Base-by-base conservation (phyloP, 2,797 vertebrate genomes). In the Poecilia gillii region DNA sequence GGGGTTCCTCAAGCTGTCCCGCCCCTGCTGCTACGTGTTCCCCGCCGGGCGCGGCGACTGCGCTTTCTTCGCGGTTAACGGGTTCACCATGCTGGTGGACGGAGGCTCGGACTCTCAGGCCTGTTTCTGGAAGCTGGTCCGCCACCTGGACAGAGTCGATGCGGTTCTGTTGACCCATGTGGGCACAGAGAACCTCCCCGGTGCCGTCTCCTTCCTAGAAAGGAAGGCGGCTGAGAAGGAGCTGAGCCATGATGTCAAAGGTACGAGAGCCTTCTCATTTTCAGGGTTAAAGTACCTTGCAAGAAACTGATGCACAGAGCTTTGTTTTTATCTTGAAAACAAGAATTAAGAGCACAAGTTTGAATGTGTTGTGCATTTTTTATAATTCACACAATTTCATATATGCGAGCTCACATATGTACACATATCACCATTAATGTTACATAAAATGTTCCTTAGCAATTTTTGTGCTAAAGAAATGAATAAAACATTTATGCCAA, bases 21-120 rank as follows among this genome's bases (percentile, higher is more conserved):
- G 96, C 39, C 98, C 98, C 3, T 99, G 98, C 96, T 99, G 98
- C 94, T 99, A 99, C 6, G 94, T 99, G 84, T 99, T 99, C 84
- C 98, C 98, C 0, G 98, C 98, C 0, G 98, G 98, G 20, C 94
- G 97, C 0, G 98, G 98, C 0, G 98, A 99, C 70, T 97, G 97
- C 0, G 97, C 98, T 74, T 98, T 99, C 82, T 99, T 99, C 2
- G 97, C 97, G 0, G 97, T 99, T 13, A 98, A 97, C 0, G 98
- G 98, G 2, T 99, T 99, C 92, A 99, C 98, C 0, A 85, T 99
- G 23, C 74, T 99, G 92, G 94, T 99, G 53, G 97, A 99, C 0
- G 98, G 98, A 0, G 98, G 98, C 5, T 99, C 98, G 0, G 97
- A 99, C 90, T 94, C 96, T 45, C 97, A 96, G 36, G 97, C 98